A percentile compares a stretch with the other conserved stretches of the same genome.
Conservation (phyloP, 2,797 vertebrate genomes). For the Pteronotus mesoamericanus region DNA sequence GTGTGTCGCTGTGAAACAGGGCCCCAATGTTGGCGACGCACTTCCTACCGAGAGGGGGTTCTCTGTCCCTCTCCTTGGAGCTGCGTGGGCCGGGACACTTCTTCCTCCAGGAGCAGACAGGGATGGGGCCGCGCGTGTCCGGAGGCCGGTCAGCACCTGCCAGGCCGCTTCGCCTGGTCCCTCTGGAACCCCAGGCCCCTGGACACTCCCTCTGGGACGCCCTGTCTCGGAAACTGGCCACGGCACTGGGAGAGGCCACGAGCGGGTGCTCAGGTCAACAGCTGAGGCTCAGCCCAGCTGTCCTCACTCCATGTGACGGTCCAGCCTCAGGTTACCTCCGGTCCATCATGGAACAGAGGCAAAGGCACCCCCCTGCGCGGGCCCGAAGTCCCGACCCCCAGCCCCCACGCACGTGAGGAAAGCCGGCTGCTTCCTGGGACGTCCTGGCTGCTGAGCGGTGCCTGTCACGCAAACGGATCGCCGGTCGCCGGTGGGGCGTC, state of each 20-base stretch:
- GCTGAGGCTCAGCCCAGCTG: fast-evolving
- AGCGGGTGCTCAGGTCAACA: too few species aligned
- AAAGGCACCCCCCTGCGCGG: not conserved
- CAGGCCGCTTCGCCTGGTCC: not conserved
- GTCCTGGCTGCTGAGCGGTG: fast-evolving
- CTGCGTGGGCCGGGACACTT: fast-evolving
- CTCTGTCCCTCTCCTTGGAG: not conserved
- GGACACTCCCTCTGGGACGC: fast-evolving
- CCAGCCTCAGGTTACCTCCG: not conserved
- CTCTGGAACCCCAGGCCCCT: not conserved
- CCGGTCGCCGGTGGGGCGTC: fast-evolving
- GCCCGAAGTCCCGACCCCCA: fast-evolving
- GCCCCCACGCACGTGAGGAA: fast-evolving
- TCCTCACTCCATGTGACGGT: fast-evolving
- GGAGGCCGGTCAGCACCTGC: fast-evolving
- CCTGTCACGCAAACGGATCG: fast-evolving
- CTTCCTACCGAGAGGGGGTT: not conserved
- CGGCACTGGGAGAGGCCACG: fast-evolving
- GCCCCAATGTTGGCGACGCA: too few species aligned
- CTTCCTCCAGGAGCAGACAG: not conserved
- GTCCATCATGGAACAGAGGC: too few species aligned
- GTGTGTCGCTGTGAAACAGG: too few species aligned
- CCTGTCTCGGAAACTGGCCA: not conserved
- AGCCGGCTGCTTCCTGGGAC: fast-evolving
- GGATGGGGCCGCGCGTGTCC: not conserved